Evolutionary conservation across 2,797 vertebrate species (phyloP).

Genomic region (Sebastes hopkinsi): DNA sequence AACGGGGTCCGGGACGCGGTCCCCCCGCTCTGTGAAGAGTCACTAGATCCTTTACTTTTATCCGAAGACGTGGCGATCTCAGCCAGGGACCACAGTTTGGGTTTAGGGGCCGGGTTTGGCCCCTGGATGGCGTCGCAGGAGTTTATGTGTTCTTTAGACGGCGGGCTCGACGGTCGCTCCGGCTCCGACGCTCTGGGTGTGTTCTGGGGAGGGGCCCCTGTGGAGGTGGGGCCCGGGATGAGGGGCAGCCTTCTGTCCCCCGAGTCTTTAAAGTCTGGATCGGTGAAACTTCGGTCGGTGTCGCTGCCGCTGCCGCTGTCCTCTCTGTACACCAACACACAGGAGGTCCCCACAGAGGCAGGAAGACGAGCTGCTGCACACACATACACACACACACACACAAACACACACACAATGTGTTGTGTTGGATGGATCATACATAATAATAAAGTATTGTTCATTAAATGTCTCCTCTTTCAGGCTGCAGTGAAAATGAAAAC

Average conservation of each 20-base stretch:
- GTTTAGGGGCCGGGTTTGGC: constrained; percentile 82
- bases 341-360: constrained; percentile 29
- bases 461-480: no score
- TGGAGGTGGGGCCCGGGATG: constrained; percentile 38
- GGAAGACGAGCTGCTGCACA: background rate
- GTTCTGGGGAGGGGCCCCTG: constrained; percentile 53
- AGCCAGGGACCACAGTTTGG: constrained; percentile 94
- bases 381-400: background rate
- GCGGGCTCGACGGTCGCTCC: constrained; percentile 3
- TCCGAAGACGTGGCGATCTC: constrained; percentile 94
- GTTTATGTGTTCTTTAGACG: constrained; percentile 52
- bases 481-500: no score
- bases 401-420: no score
- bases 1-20: constrained; percentile 78
- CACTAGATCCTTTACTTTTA: constrained; percentile 82
- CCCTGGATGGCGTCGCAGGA: constrained; percentile 72
- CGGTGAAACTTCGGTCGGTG: constrained; percentile 69
- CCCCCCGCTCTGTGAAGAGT: constrained; percentile 39
- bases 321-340: constrained; percentile 51
- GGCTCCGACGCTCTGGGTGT: constrained; percentile 39
- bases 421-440: no score
- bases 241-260: constrained; percentile 72
- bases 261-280: constrained; percentile 82
- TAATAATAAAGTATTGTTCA: no score
- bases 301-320: constrained; percentile 45